phyloP scores from a whole-genome alignment of 2,797 vertebrate species.

The Intellagama lesueurii region DNA sequence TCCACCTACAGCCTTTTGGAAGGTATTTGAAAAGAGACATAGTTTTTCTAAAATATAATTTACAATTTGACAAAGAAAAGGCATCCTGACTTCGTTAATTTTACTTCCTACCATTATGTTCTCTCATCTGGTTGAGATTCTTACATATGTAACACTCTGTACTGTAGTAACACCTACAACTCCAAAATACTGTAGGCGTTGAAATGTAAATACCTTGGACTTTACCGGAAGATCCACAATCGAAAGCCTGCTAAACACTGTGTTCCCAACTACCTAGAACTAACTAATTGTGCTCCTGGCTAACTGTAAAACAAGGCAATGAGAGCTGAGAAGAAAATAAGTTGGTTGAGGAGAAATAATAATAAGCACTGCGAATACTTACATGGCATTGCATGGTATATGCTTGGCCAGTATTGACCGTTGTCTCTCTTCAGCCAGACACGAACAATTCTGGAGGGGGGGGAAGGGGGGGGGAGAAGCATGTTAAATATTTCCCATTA shows the following conservation, averaged over 20 bases:
- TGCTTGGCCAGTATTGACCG: slow-evolving; percentile 97
- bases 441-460: slow-evolving; percentile 88
- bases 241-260: neutral
- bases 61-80: neutral
- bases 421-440: slow-evolving; percentile 98
- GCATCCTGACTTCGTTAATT: no score
- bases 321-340: neutral
- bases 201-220: neutral
- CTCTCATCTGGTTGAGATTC: neutral
- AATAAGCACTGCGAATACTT: slow-evolving; percentile 72
- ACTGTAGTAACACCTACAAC: neutral
- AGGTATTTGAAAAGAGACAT: neutral
- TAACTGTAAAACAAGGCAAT: neutral
- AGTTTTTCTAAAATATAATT: neutral
- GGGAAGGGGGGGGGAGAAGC: slow-evolving; percentile 6
- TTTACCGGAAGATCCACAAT: neutral
- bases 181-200: neutral
- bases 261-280: neutral
- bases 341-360: neutral
- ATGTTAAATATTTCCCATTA: slow-evolving; percentile 8
- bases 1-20: neutral
- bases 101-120: no score
- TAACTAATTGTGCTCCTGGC: no score
- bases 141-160: neutral
- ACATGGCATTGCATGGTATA: slow-evolving; percentile 94